Evolutionary conservation across 2,797 vertebrate genomes (phyloP).

Genomic region (Sitta carolinensis): DNA sequence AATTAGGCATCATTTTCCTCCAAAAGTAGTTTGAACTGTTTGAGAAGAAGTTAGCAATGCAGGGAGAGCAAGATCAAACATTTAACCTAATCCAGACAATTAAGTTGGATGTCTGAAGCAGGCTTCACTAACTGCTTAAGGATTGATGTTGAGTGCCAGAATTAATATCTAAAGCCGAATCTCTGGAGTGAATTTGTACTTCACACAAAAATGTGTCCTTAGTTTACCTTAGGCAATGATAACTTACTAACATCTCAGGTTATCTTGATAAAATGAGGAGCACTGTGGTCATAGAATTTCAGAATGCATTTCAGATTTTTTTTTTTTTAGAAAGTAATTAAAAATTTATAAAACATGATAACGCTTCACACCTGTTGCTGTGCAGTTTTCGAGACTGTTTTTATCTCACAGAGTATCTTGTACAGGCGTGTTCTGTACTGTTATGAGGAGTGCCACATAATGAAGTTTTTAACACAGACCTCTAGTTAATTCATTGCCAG

Average conservation of each 20-base stretch:
- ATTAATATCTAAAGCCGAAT: background rate
- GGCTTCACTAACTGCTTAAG: background rate
- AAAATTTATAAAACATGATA: background rate
- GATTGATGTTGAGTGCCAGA: background rate
- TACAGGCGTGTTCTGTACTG: rapidly evolving
- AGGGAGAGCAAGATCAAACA: background rate
- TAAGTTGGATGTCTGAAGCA: background rate
- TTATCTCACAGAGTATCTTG: background rate
- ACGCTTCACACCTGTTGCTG: background rate
- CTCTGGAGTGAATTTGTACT: background rate
- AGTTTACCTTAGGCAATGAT: background rate
- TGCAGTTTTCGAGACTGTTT: background rate
- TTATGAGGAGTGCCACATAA: background rate
- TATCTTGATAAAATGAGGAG: background rate
- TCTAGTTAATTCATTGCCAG: background rate
- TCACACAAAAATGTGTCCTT: background rate
- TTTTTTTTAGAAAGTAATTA: background rate
- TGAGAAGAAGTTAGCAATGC: background rate
- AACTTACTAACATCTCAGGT: background rate
- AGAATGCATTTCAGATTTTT: background rate
- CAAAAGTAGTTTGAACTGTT: background rate
- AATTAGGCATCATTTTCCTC: background rate
- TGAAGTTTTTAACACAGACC: background rate
- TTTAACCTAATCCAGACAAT: background rate
- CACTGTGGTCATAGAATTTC: background rate